A percentile compares a stretch with the other conserved stretches of the same genome.
These are phyloP conservation scores for Hippoglossus stenolepis DNA, from an alignment of 2,113 vertebrate genomes.

Conservation along the genomic window DNA sequence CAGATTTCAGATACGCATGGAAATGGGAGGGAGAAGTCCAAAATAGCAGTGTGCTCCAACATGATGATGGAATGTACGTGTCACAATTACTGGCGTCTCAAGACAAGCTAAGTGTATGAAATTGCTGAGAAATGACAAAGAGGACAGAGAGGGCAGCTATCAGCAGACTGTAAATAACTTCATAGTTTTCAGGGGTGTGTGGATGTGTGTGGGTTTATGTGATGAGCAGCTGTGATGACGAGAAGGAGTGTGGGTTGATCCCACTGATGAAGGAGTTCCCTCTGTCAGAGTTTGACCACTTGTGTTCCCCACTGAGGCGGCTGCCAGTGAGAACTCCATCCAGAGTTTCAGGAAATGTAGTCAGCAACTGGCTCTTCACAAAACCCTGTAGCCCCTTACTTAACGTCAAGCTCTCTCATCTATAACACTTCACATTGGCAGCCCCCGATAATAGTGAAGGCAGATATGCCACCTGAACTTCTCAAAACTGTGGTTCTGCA, in stretches of 20 bases:
- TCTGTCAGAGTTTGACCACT: neutral
- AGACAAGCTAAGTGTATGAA: neutral
- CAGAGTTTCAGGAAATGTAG: neutral
- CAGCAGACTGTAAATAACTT: neutral
- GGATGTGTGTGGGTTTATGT: neutral
- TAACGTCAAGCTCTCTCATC: too few species aligned
- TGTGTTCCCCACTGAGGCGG: neutral
- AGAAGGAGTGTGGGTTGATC: neutral
- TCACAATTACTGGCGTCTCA: too few species aligned
- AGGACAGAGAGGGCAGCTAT: neutral
- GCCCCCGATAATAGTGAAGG: neutral
- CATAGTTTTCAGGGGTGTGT: neutral
- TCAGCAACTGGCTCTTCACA: neutral
- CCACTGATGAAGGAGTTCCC: neutral
- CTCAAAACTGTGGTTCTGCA: too few species aligned
- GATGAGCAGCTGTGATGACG: neutral
- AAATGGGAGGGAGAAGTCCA: neutral
- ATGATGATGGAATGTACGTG: neutral
- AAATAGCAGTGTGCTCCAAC: too few species aligned
- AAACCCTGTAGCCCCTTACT: neutral
- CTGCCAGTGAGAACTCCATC: neutral
- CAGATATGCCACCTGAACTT: neutral
- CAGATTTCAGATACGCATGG: neutral
- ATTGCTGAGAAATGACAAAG: neutral
- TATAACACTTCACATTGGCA: neutral